These are phyloP conservation scores for Masticophis lateralis DNA, from an alignment of 2,797 vertebrate species.

Conservation along the genomic window DNA sequence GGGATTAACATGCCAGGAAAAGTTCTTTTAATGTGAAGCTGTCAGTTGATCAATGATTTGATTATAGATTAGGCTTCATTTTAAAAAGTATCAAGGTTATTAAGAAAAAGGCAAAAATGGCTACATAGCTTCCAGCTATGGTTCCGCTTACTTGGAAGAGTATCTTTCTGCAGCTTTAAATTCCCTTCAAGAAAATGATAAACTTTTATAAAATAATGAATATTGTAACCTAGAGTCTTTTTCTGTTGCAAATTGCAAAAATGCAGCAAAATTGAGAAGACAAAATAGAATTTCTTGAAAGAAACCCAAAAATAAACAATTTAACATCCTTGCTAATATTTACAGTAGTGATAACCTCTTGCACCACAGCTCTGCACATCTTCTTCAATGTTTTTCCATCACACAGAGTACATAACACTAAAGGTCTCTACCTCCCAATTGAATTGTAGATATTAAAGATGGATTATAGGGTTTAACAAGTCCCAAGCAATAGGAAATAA, in stretches of 20 bases:
- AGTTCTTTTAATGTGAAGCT: constrained; percentile 51
- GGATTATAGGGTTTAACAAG: not conserved
- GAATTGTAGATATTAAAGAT: not conserved
- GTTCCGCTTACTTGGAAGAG: not conserved
- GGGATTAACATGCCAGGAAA: constrained; percentile 65
- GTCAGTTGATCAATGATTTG: constrained; percentile 29
- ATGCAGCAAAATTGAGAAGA: constrained; percentile 22
- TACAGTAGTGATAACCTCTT: not conserved
- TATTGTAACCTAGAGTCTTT: constrained; percentile 15
- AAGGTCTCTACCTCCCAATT: not conserved
- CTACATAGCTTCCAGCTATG: constrained; percentile 1
- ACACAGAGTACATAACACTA: not conserved
- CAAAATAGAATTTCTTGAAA: not conserved
- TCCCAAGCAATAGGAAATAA: not conserved
- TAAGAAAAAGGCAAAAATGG: not conserved
- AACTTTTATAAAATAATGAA: constrained; percentile 22
- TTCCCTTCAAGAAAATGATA: not conserved
- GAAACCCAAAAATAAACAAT: constrained; percentile 39
- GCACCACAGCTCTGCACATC: not conserved
- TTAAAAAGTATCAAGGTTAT: not conserved
- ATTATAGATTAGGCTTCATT: not conserved
- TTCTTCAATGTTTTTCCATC: not conserved
- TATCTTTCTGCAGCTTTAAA: not conserved
- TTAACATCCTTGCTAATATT: constrained; percentile 47
- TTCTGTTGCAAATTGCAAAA: not conserved